Conservation (phyloP, 2,797 vertebrate genomes). For the Myotis myotis region DNA sequence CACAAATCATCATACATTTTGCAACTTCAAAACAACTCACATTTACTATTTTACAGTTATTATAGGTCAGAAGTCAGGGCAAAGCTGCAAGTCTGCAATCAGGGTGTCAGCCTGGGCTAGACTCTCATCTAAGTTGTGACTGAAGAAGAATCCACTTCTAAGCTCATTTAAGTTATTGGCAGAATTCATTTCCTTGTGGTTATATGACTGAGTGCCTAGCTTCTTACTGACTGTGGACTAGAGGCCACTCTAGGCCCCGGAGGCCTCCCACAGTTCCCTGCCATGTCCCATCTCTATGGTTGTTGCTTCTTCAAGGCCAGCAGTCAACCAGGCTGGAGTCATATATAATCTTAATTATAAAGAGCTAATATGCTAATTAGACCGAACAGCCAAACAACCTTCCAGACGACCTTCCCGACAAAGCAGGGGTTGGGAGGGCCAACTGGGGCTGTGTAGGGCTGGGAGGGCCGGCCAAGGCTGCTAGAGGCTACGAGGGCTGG, state of each 20-base stretch:
- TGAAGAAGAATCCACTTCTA: neutral
- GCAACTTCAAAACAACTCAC: neutral
- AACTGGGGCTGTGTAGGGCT: too few relatives aligned
- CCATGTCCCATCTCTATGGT: neutral
- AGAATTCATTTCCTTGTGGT: neutral
- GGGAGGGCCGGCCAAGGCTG: too few relatives aligned
- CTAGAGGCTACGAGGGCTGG: too few relatives aligned
- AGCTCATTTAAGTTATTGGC: neutral
- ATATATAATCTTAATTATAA: too few relatives aligned
- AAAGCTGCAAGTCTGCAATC: neutral
- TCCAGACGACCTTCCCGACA: too few relatives aligned
- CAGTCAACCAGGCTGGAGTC: neutral
- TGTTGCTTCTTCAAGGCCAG: neutral
- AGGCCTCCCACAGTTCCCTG: neutral
- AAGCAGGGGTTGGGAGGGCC: too few relatives aligned
- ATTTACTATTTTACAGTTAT: neutral
- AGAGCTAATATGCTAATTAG: too few relatives aligned
- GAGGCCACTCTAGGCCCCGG: neutral
- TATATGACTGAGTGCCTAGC: neutral
- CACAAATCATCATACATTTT: neutral
- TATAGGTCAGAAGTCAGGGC: neutral
- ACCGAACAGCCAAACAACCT: too few relatives aligned
- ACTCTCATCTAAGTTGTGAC: neutral
- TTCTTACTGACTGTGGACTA: neutral
- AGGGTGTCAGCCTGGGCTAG: neutral